Evolutionary conservation across 2,797 vertebrate species (phyloP), one percentile per base, ranked within the genome.

Genomic region (Arremon aurantiirostris): DNA sequence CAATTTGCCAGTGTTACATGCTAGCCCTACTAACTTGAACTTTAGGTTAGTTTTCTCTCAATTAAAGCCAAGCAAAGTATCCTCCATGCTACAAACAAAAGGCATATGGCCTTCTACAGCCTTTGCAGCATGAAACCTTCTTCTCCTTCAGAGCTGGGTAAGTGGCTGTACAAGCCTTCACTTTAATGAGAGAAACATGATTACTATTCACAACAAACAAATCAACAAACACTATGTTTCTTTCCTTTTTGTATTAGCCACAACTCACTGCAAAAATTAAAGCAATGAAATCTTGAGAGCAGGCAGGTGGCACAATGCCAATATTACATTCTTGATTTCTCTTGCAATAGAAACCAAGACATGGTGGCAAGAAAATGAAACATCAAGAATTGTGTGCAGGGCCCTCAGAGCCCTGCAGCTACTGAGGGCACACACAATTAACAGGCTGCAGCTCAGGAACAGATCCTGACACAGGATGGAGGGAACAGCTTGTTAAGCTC

Each of bases 41-140:
- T 30, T 12, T 19, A 26, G 30, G 34, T 63, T 55, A 34, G 17
- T 47, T n/a, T 81, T 60, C 60, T 35, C 34, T 73, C 21, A 18
- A 64, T 41, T 34, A 80, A 75, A n/a, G 5, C 22, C 42, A 89
- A 65, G 30, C 21, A 20, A 86, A 80, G 44, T 10, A 71, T 22
- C 34, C 32, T 72, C 34, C 47, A 68, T 85, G 28, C 34, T 44
- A 56, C 11, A 49, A 34, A 50, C 5, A 24, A 52, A 59, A 79
- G 4, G 14, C 6, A 47, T 4, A 6, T 0, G 35, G 52, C 35
- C 18, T 52, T 55, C 60, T 30, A 4, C 0, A 57, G 22, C 32
- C 68, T 61, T 42, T 26, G 34, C 2, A 37, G 23, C 19, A 41
- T 11, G 34, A 77, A 57, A 75, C 4, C 11, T 41, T 12, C 35